Evolutionary conservation across 1,140 invertebrate species (phyloP), one percentile per base, ranked within the genome.

Genomic region (Diorhabda elongata): DNA sequence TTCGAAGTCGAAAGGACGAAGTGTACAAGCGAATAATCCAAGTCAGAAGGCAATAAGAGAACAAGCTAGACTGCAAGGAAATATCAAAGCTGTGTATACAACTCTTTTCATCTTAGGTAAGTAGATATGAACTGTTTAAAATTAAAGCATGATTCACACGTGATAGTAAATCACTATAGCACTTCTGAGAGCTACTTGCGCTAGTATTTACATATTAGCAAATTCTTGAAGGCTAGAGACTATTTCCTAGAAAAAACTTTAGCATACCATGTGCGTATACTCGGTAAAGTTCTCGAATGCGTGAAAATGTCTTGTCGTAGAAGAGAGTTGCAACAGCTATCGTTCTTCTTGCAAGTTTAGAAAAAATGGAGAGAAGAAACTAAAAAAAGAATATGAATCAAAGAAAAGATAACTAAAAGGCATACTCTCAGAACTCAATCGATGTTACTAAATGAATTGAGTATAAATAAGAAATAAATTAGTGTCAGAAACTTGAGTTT

Each of bases 21-120:
- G n/a, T 47, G 45, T 68, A 42, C 58, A 67, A 11, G 8, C 58
- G 2, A 44, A 45, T 41, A 44, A n/a, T 11, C 61, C 66, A 0
- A 75, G 67, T 59, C 69, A 75, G 42, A 76, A 73, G 61, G 66
- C 69, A 11, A 74, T 68, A 57, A 67, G 66, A 41, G 76, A 78
- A 64, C 72, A 75, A 62, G 73, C 73, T 47, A 70, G 75, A 73
- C 78, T 85, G 62, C 77, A 81, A 61, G 79, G 81, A 57, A 89
- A 88, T 71, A 82, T 86, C n/a, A 89, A 89, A 74, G 89, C 89
- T 1, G 78, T 89, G 3, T 80, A 85, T 42, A 91, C 90, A 0
- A 91, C 89, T 0, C 74, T 91, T 11, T 78, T 90, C 6, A 91
- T 91, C 57, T 52, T 52, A 52, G 47, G 47, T 52, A 52, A 52